Base-by-base conservation (phyloP, 2,113 vertebrate genomes). In the Apus apus region DNA sequence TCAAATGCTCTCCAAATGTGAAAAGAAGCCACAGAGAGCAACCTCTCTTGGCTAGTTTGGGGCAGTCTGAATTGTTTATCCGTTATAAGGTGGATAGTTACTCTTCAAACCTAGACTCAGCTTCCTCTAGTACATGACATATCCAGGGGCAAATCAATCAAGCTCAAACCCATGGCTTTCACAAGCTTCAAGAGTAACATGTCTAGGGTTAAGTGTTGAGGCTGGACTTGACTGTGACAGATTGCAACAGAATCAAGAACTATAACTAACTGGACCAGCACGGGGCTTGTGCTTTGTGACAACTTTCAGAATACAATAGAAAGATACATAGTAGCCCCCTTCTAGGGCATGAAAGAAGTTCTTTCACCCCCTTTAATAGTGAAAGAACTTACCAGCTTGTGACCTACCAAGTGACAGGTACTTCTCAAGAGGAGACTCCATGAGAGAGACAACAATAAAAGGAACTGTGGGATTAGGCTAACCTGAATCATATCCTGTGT, bases 221-320 rank as follows among this genome's bases (percentile, higher is more conserved):
- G 51, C 51, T 43, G 32, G 29, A 50, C 30, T 40, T 58, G 30
- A 17, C 12, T 65, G 8, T 23, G 61, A 85, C 38, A 75, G 77
- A 46, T 46, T n/a, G 21, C 38, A 93, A 66, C 6, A 88, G 40
- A 85, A 79, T 22, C 48, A 48, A 73, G 15, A 83, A 66, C 38
- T 40, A 9, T 5, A 84, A 48, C 16, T 48, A 64, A 60, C 12
- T 36, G 30, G 15, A 89, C 10, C 9, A 62, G 12, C 25, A 79
- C 0, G 0, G 12, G 19, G 30, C 20, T 48, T 38, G 8, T n/a
- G 48, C 25, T 48, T 81, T 61, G 11, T 22, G 22, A 82, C 45
- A 11, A 66, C 26, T 29, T 62, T 48, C 19, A 38, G 40, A 58
- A 34, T 21, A 56, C 26, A 85, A 58, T 4, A 57, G 18, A 66